Percentiles rank a stretch among this genome's conserved stretches.
Conservation (phyloP, 2,113 vertebrate species). For the Protobothrops mucrosquamatus region DNA sequence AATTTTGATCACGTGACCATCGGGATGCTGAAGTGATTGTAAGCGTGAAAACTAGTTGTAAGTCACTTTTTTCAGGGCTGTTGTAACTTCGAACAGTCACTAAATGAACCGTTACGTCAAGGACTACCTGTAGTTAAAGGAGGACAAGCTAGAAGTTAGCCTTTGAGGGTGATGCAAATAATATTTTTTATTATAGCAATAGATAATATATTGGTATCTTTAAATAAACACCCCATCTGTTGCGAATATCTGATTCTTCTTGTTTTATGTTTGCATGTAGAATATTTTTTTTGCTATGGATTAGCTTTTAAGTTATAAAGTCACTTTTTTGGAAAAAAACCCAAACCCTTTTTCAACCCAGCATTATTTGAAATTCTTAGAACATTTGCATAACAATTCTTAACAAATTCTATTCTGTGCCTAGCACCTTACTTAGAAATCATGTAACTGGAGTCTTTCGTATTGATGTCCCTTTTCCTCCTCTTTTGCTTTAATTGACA, state of each 20-base stretch:
- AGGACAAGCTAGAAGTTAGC: background rate
- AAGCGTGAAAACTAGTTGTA: too few species aligned
- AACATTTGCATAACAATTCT: background rate
- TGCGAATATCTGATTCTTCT: background rate
- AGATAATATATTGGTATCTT: background rate
- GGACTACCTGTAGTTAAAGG: background rate
- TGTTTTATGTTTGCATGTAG: background rate
- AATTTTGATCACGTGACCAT: too few species aligned
- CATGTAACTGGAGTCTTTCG: background rate
- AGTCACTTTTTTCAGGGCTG: too few species aligned
- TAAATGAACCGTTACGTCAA: too few species aligned
- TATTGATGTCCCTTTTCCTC: background rate
- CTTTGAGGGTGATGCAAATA: background rate
- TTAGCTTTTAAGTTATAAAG: background rate
- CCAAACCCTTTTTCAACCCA: background rate
- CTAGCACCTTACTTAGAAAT: background rate
- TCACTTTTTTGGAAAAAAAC: background rate
- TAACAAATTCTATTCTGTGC: background rate
- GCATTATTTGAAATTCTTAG: background rate
- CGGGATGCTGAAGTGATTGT: too few species aligned
- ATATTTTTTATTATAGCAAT: background rate
- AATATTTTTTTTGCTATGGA: background rate
- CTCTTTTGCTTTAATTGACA: constrained; percentile 46
- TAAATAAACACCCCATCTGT: background rate
- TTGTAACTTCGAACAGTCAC: too few species aligned